phyloP scores from a whole-genome alignment of 2,113 vertebrate genomes.

The Peromyscus californicus region DNA sequence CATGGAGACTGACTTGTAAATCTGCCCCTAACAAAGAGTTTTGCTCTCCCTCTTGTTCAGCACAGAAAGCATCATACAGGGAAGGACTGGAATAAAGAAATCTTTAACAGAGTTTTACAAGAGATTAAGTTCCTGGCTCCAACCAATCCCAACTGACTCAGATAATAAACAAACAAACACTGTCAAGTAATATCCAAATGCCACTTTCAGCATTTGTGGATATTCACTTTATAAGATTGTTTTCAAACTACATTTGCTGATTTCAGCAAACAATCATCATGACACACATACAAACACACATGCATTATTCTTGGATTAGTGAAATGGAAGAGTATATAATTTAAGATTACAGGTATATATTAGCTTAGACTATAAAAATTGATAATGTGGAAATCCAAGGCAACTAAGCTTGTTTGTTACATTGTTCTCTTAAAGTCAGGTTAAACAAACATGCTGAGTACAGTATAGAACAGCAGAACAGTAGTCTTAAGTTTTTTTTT shows the following conservation, averaged over 20 bases:
- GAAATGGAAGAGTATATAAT: background rate
- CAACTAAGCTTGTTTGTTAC: background rate
- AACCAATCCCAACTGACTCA: background rate
- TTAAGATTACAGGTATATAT: background rate
- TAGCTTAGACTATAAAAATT: background rate
- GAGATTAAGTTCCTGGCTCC: background rate
- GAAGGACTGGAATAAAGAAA: background rate
- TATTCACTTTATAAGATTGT: background rate
- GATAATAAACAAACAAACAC: background rate
- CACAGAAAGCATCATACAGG: background rate
- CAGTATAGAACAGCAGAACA: background rate
- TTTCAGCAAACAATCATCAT: background rate
- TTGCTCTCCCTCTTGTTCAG: background rate
- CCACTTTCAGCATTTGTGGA: background rate
- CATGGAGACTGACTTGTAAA: background rate
- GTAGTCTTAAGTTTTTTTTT: background rate
- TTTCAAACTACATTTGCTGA: background rate
- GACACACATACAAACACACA: background rate
- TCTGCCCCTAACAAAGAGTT: background rate
- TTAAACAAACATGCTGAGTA: background rate
- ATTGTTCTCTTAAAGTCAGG: background rate
- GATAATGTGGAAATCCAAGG: background rate
- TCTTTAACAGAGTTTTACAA: background rate
- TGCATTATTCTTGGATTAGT: background rate
- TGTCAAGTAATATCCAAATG: background rate